These are phyloP conservation scores for Cryptophagus acutangulus DNA, from an alignment of 2,888 invertebrate genomes.

Conservation along the genomic window DNA sequence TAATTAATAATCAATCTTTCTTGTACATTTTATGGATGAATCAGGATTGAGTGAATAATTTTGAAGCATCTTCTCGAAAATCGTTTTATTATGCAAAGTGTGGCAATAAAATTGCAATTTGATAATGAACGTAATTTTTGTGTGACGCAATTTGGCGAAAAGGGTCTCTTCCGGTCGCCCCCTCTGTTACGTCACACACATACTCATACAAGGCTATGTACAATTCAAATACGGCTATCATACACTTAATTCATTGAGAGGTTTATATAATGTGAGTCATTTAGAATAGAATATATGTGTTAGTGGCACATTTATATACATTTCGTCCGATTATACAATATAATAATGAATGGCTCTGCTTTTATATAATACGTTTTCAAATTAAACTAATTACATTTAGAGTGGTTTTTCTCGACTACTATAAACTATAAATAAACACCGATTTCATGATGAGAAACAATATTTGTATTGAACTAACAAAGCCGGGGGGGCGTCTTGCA, in stretches of 20 bases:
- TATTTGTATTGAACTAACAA: too few species aligned
- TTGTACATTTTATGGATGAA: not conserved
- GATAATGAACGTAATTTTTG: not conserved
- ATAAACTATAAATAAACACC: too few species aligned
- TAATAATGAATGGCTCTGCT: too few species aligned
- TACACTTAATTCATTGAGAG: slow-evolving; percentile 46
- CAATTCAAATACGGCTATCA: slow-evolving; percentile 40
- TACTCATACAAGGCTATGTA: too few species aligned
- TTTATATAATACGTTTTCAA: too few species aligned
- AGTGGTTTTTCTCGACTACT: too few species aligned
- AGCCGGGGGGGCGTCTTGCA: too few species aligned
- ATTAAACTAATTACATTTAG: too few species aligned
- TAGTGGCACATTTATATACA: slow-evolving; percentile 20
- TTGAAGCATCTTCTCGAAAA: not conserved
- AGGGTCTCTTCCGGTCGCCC: slow-evolving; percentile 38
- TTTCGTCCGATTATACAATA: too few species aligned
- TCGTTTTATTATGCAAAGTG: not conserved
- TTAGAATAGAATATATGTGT: slow-evolving; percentile 27
- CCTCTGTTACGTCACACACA: slow-evolving; percentile 44
- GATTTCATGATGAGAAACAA: too few species aligned
- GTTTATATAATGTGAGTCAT: slow-evolving; percentile 27
- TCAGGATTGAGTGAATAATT: not conserved
- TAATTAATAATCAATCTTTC: too few species aligned
- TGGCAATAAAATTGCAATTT: not conserved
- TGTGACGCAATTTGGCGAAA: slow-evolving; percentile 4